Evolutionary conservation across 2,888 invertebrate species (phyloP), one percentile per base, ranked within the genome.

Genomic region (Villa cingulata): DNA sequence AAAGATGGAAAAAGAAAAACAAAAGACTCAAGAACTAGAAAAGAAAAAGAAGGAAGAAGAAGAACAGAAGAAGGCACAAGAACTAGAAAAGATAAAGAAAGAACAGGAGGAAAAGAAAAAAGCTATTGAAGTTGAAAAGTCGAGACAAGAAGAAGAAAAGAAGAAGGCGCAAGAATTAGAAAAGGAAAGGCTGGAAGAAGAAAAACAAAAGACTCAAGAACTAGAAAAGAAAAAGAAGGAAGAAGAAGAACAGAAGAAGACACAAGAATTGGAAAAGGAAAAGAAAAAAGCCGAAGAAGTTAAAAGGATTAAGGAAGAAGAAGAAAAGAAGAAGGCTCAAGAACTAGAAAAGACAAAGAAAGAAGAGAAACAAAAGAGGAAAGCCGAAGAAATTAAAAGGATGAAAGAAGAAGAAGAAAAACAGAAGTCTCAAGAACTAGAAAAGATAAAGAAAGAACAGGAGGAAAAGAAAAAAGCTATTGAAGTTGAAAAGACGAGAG

Each of bases 381-480:
- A 23, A 7, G 23, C 4, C 7, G 23, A 23, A 23, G 23, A 23
- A 23, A 7, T 7, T 23, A 4, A 23, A 7, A 4, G 23, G 7
- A 23, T 4, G 23, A 23, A 23, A 23, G 23, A 23, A 6, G 23
- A 23, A 23, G 23, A 23, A 23, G 7, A 23, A 23, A 23, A 23
- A 7, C 23, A 23, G 4, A 36, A 43, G 10, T 3, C 32, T 2
- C 15, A 43, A 12, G 48, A 48, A 41, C 41, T 39, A 4, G 49
- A 53, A 41, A 47, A 41, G 15, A 51, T 51, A 12, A 53, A 55
- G 37, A 41, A 34, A 14, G 39, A 46, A 1, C 43, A 45, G 19
- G 50, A 47, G 37, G 18, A 41, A 38, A 37, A 15, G 45, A 10
- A 43, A 29, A 6, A 23, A 23, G 7, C 23, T 6, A 4, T 6